Percentiles rank a stretch among this genome's conserved stretches.
Evolutionary conservation across 2,888 invertebrate species (phyloP).

Genomic region (Coelopa pilipes): DNA sequence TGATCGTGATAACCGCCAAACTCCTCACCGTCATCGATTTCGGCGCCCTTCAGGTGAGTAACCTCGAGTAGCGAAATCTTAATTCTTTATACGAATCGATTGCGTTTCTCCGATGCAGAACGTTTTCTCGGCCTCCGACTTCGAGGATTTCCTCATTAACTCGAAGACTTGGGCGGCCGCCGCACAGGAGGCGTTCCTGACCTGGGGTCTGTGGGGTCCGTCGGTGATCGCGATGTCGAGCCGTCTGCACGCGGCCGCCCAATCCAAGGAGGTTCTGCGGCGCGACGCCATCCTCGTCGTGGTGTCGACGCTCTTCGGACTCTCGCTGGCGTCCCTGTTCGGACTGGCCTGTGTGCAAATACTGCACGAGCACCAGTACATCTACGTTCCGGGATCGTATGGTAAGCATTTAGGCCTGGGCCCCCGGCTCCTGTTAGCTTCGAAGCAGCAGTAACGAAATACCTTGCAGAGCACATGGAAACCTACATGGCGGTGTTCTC

Average conservation of each 20-base stretch:
- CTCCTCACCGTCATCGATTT: constrained; percentile 44
- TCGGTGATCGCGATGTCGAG: constrained; percentile 65
- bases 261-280: constrained; percentile 59
- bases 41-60: constrained; percentile 52
- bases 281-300: constrained; percentile 77
- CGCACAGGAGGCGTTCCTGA: constrained; percentile 85
- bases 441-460: background rate
- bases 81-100: background rate
- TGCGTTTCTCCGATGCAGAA: constrained; percentile 66
- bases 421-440: background rate
- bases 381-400: constrained; percentile 85
- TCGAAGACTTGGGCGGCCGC: constrained; percentile 89
- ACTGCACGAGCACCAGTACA: constrained; percentile 77
- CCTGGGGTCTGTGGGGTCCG: constrained; percentile 77
- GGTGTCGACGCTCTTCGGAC: constrained; percentile 78
- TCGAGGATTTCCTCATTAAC: constrained; percentile 87
- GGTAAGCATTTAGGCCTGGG: constrained; percentile 70
- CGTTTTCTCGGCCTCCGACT: constrained; percentile 82
- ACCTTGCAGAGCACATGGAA: constrained; percentile 75
- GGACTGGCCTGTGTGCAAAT: constrained; percentile 87
- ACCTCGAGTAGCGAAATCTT: background rate
- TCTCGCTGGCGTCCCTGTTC: constrained; percentile 80
- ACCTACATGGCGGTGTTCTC: constrained; percentile 78
- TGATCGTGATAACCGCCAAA: constrained; percentile 53
- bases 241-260: constrained; percentile 53